A percentile compares a stretch with the other conserved stretches of the same genome.
Evolutionary conservation across 2,113 vertebrate genomes (phyloP).

Genomic region (Thymallus thymallus): DNA sequence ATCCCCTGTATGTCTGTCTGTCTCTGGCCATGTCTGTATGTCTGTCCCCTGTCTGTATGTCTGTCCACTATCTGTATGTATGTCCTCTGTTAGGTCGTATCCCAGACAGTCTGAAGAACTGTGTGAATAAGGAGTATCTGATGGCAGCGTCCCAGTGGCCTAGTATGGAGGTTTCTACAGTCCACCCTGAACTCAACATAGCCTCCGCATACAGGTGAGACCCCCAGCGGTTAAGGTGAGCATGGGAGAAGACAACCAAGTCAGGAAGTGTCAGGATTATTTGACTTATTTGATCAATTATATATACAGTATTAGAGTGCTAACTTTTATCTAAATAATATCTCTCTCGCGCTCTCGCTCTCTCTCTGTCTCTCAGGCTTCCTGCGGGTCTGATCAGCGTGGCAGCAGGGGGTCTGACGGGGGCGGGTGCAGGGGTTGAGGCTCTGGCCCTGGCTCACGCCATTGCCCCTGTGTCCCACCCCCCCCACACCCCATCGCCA

Average conservation of each 20-base stretch:
- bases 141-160: constrained; percentile 90
- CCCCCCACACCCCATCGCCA: constrained; percentile 83
- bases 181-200: constrained; percentile 89
- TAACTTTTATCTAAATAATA: too few species aligned
- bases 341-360: too few species aligned
- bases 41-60: too few species aligned
- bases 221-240: background rate
- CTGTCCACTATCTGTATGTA: too few species aligned
- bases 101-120: constrained; percentile 90
- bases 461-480: constrained; percentile 85
- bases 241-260: background rate
- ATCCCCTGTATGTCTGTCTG: too few species aligned
- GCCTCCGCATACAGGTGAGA: constrained; percentile 81
- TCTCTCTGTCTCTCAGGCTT: constrained; percentile 80
- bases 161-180: constrained; percentile 82
- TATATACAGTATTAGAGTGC: too few species aligned
- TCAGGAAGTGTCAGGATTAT: background rate
- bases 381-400: constrained; percentile 85
- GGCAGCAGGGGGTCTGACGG: constrained; percentile 80
- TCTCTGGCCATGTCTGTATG: too few species aligned
- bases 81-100: constrained; percentile 77
- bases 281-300: too few species aligned
- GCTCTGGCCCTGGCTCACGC: constrained; percentile 70
- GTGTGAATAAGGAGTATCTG: constrained; percentile 94
- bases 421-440: constrained; percentile 79